Evolutionary conservation across 2,888 invertebrate genomes (phyloP).

Genomic region (Drosophila paucipuncta): DNA sequence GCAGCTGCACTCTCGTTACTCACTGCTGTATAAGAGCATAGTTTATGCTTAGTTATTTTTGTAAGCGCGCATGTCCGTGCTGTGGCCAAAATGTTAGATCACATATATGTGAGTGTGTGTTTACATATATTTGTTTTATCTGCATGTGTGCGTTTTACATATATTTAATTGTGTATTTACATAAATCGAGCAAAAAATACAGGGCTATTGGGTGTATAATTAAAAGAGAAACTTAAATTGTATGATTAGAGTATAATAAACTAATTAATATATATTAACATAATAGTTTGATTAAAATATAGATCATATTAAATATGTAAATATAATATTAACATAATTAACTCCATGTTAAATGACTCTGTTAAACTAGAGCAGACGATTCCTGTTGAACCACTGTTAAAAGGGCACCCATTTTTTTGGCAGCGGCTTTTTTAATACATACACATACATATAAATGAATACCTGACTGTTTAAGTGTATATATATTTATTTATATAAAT

Average conservation of each 20-base stretch:
- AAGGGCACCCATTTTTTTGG: slow-evolving; percentile 8
- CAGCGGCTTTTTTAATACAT: neutral
- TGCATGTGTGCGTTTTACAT: slow-evolving; percentile 2
- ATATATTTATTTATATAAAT: neutral
- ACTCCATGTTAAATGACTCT: neutral
- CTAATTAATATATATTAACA: neutral
- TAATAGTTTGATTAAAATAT: neutral
- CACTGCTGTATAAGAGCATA: slow-evolving; percentile 1
- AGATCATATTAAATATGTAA: neutral
- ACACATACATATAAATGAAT: slow-evolving; percentile 1
- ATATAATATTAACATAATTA: neutral
- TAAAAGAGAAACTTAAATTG: neutral
- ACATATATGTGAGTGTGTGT: neutral
- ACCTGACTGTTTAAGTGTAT: slow-evolving; percentile 5
- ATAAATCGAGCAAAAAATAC: slow-evolving; percentile 11
- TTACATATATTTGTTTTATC: slow-evolving; percentile 3
- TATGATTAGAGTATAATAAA: neutral
- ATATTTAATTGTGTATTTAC: slow-evolving; percentile 7
- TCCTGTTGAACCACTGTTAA: neutral
- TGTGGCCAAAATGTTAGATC: slow-evolving; percentile 35
- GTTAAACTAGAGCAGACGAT: neutral
- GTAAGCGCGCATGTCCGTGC: slow-evolving; percentile 31
- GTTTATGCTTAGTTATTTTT: neutral
- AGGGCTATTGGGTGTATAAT: slow-evolving; percentile 1
- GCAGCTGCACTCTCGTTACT: neutral